Percentiles rank a stretch among this genome's conserved stretches.
Conservation (phyloP, 2,797 vertebrate species). For the Limosa lapponica region DNA sequence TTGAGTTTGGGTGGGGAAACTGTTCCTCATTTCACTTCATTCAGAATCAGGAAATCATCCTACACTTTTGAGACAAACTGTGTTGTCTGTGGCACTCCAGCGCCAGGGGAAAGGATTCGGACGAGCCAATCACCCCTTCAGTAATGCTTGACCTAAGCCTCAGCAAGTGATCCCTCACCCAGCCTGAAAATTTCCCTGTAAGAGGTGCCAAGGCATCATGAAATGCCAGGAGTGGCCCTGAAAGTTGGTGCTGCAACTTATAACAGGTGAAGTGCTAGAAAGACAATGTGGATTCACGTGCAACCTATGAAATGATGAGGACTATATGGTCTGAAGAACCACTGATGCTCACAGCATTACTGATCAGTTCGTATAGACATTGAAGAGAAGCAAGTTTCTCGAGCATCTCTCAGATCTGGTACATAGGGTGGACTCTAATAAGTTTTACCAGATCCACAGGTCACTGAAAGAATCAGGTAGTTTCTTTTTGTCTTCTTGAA, state of each 20-base stretch:
- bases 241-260: neutral
- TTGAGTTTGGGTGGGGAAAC: neutral
- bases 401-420: neutral
- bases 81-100: neutral
- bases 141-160: neutral
- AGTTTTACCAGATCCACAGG: neutral
- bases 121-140: neutral
- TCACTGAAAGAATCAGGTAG: neutral
- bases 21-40: neutral
- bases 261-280: neutral
- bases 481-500: neutral
- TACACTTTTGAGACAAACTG: neutral
- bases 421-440: neutral
- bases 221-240: neutral
- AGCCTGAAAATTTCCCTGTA: neutral
- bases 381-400: neutral
- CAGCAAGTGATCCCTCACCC: neutral
- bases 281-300: neutral
- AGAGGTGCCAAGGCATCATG: neutral
- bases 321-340: neutral
- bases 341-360: neutral
- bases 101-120: fast-evolving
- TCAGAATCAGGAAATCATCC: neutral
- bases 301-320: neutral
- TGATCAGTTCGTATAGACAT: fast-evolving